Evolutionary conservation across 2,113 vertebrate species (phyloP).

Genomic region (Mustela lutreola): DNA sequence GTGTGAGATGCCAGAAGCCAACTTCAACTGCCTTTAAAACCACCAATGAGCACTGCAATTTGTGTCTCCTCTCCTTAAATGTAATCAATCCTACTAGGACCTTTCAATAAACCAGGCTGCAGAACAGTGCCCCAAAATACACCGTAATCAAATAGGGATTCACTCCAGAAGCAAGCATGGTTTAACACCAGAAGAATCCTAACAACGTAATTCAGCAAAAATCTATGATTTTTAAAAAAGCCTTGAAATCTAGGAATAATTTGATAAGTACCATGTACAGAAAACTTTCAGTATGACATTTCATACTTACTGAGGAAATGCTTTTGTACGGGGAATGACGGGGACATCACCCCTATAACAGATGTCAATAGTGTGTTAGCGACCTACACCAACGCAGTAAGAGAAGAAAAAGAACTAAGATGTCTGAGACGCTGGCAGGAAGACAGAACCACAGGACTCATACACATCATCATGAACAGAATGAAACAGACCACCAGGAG

Average conservation of each 20-base stretch:
- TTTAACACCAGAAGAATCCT: background rate
- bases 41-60: background rate
- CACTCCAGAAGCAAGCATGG: background rate
- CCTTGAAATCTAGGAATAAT: background rate
- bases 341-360: accelerated
- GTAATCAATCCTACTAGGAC: background rate
- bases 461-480: background rate
- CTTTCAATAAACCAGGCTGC: background rate
- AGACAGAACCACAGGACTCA: background rate
- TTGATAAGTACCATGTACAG: background rate
- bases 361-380: background rate
- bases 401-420: background rate
- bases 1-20: background rate
- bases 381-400: background rate
- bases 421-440: background rate
- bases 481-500: too few relatives aligned
- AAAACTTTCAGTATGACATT: background rate
- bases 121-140: background rate
- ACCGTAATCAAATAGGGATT: background rate
- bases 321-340: background rate
- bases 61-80: background rate
- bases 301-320: background rate
- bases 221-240: background rate
- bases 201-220: background rate
- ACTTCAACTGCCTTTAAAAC: background rate